These are phyloP conservation scores for Scolopax mira DNA, from an alignment of 2,113 vertebrate genomes.

Conservation along the genomic window DNA sequence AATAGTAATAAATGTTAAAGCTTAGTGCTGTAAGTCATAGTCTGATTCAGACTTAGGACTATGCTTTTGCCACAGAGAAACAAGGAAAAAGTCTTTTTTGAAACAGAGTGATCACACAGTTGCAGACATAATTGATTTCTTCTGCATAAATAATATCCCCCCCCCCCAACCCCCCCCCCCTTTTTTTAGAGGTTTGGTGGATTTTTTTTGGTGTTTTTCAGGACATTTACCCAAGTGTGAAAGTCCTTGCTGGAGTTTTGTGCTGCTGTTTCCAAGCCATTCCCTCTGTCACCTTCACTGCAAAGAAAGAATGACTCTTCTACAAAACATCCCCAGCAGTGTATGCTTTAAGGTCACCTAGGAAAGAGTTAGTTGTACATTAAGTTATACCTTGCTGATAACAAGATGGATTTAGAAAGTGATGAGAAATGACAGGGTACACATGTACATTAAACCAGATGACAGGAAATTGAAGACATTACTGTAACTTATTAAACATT, in stretches of 20 bases:
- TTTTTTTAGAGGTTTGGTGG: background rate
- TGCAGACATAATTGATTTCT: background rate
- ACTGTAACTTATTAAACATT: slow-evolving; percentile 70
- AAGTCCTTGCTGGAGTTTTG: slow-evolving; percentile 1
- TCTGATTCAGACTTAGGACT: background rate
- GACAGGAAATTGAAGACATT: slow-evolving; percentile 71
- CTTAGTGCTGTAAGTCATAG: accelerated
- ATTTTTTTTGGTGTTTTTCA: background rate
- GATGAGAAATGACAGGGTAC: slow-evolving; percentile 62
- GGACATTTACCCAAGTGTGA: background rate
- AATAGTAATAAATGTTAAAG: background rate
- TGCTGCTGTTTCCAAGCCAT: background rate
- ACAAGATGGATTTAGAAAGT: slow-evolving; percentile 66
- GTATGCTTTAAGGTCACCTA: slow-evolving; percentile 55
- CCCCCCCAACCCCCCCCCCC: too few relatives aligned
- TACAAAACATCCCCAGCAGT: background rate
- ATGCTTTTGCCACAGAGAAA: background rate
- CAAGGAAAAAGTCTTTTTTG: background rate
- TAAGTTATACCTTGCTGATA: slow-evolving; percentile 66
- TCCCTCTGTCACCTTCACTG: slow-evolving; percentile 33
- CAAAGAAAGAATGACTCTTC: slow-evolving; percentile 21
- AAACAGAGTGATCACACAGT: background rate
- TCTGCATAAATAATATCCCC: background rate
- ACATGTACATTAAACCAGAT: slow-evolving; percentile 61
- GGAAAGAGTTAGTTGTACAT: slow-evolving; percentile 59